Percentiles rank a stretch among this genome's conserved stretches.
These are phyloP conservation scores for Amblyornis subalaris DNA, from an alignment of 2,113 vertebrate genomes.

Conservation along the genomic window DNA sequence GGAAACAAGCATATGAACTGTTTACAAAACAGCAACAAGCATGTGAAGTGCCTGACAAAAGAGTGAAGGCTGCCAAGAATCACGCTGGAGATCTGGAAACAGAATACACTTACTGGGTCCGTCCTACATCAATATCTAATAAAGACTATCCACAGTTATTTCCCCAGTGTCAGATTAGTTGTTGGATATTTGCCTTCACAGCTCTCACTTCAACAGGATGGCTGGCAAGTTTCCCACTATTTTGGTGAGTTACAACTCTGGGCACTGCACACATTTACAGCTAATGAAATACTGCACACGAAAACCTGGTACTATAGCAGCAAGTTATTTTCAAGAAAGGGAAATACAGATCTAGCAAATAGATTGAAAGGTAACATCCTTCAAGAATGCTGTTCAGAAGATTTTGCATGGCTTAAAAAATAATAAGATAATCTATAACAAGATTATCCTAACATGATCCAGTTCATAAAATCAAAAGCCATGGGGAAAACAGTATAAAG, in stretches of 20 bases:
- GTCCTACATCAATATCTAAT: background rate
- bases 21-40: background rate
- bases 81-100: background rate
- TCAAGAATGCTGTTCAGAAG: background rate
- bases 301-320: background rate
- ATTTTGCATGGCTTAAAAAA: background rate
- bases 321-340: background rate
- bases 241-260: background rate
- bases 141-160: background rate
- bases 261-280: background rate
- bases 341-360: background rate
- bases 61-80: background rate
- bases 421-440: background rate
- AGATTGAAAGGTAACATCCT: background rate
- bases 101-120: background rate
- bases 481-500: background rate
- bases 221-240: constrained; percentile 12
- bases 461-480: background rate
- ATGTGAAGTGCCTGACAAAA: background rate
- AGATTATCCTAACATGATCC: background rate
- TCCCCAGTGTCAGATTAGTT: background rate
- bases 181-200: background rate
- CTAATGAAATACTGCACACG: background rate
- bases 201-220: background rate
- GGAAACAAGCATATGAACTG: background rate